phyloP scores from a whole-genome alignment of 2,888 invertebrate genomes.

The Schizaphis graminum region DNA sequence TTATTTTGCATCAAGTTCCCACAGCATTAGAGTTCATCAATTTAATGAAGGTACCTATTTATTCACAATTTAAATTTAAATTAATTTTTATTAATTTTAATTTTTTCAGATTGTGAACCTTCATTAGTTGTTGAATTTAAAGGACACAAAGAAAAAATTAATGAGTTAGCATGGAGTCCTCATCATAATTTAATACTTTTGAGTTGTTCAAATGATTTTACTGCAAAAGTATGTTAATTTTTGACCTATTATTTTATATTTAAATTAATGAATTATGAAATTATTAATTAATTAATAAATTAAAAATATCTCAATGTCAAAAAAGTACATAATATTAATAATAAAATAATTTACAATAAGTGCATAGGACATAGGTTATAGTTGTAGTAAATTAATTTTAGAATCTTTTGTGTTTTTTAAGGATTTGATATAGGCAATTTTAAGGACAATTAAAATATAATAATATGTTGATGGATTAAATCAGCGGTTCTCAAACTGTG shows the following conservation, averaged over 20 bases:
- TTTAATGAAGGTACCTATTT: constrained; percentile 42
- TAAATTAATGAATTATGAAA: background rate
- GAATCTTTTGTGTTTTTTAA: background rate
- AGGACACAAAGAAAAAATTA: constrained; percentile 75
- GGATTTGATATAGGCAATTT: background rate
- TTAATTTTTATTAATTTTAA: constrained; percentile 24
- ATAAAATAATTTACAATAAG: background rate
- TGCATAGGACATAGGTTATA: background rate
- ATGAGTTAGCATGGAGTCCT: constrained; percentile 79
- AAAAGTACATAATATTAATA: background rate
- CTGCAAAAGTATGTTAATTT: constrained; percentile 76
- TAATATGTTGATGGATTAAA: background rate
- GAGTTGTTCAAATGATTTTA: constrained; percentile 80
- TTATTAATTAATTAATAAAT: background rate
- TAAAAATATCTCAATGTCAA: background rate
- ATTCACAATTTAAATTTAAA: background rate
- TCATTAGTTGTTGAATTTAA: constrained; percentile 68
- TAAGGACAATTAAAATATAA: background rate
- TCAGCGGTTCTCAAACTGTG: too few species aligned
- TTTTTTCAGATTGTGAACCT: constrained; percentile 64
- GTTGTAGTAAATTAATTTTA: background rate
- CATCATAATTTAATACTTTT: constrained; percentile 77
- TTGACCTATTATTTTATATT: background rate
- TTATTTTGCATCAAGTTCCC: constrained; percentile 62
- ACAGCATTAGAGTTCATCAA: constrained; percentile 48